Evolutionary conservation across 2,113 vertebrate genomes (phyloP).

Genomic region (Periophthalmus modestus): DNA sequence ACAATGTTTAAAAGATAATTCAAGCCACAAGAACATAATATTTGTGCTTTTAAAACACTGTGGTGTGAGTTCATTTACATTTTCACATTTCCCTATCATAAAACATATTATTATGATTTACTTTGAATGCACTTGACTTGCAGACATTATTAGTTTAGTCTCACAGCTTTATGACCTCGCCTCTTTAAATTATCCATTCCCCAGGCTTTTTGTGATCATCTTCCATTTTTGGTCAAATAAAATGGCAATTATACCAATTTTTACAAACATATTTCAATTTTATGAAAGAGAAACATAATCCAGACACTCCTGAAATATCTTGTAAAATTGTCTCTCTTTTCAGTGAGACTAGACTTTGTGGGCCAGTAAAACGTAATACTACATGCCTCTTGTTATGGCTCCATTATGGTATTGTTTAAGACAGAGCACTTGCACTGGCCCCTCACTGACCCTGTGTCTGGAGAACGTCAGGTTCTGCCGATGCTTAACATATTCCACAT

Average conservation of each 20-base stretch:
- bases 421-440: background rate
- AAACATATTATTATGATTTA: background rate
- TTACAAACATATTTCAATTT: background rate
- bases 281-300: background rate
- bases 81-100: background rate
- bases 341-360: background rate
- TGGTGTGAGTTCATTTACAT: background rate
- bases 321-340: background rate
- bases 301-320: background rate
- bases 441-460: constrained; percentile 19
- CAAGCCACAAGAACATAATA: too few relatives aligned
- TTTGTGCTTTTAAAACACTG: too few relatives aligned
- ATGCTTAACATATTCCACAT: constrained; percentile 1
- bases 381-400: constrained; percentile 9
- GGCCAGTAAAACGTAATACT: background rate
- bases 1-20: too few relatives aligned
- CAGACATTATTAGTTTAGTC: background rate
- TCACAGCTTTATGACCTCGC: background rate
- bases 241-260: background rate
- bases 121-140: background rate
- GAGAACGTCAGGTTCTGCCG: constrained; percentile 17
- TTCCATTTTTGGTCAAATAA: too few relatives aligned
- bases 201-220: background rate
- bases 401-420: constrained; percentile 25
- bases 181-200: background rate